phyloP scores from a whole-genome alignment of 2,797 vertebrate genomes.

The Notolepis coatsorum region DNA sequence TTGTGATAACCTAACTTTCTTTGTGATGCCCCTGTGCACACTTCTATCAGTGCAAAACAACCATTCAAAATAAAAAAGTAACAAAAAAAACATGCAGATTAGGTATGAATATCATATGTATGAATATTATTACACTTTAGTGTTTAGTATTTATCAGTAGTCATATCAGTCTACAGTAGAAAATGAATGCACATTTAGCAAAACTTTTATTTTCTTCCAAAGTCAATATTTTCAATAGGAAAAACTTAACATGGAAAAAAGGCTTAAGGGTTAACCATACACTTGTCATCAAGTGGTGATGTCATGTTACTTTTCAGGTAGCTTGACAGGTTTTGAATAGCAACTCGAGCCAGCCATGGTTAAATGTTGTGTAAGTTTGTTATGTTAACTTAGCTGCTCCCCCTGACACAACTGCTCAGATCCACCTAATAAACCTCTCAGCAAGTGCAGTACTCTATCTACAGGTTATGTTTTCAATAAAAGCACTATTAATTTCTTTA shows the following conservation, averaged over 20 bases:
- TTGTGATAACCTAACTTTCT: too few relatives aligned
- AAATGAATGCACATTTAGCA: not conserved
- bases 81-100: not conserved
- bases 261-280: not conserved
- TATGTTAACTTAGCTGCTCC: not conserved
- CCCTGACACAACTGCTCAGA: too few relatives aligned
- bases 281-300: slow-evolving; percentile 44
- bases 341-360: not conserved
- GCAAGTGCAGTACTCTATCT: not conserved
- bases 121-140: too few relatives aligned
- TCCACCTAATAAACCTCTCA: too few relatives aligned
- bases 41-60: not conserved
- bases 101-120: too few relatives aligned
- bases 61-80: not conserved
- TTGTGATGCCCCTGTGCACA: too few relatives aligned
- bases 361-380: not conserved
- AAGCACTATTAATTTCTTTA: not conserved
- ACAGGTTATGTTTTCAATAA: not conserved
- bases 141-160: not conserved
- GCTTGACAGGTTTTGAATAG: not conserved
- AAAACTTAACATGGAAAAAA: not conserved
- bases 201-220: not conserved
- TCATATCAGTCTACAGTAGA: too few relatives aligned
- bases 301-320: not conserved
- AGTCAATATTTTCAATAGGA: not conserved